Evolutionary conservation across 1,140 invertebrate genomes (phyloP).

Genomic region (Calosoma granatense): DNA sequence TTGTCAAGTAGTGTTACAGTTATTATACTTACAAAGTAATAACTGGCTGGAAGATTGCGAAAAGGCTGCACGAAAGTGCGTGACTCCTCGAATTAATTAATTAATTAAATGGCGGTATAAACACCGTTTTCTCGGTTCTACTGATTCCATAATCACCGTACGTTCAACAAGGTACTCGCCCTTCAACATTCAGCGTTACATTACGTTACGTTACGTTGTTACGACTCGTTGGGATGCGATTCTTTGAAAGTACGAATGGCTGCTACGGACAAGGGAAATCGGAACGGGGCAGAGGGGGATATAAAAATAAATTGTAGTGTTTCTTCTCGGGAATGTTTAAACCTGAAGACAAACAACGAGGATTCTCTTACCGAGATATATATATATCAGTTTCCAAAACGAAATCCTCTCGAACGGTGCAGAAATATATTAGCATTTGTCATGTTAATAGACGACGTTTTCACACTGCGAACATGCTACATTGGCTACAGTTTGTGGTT

Average conservation of each 20-base stretch:
- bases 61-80: slow-evolving; percentile 26
- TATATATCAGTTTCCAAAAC: neutral
- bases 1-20: slow-evolving; percentile 32
- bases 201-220: neutral
- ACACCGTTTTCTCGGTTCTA: slow-evolving; percentile 18
- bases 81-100: slow-evolving; percentile 25
- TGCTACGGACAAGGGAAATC: neutral
- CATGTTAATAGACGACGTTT: neutral
- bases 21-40: slow-evolving; percentile 34
- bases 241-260: neutral
- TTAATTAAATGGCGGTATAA: slow-evolving; percentile 35
- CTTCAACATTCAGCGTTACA: neutral
- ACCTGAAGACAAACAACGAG: neutral
- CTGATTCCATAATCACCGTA: neutral
- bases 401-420: neutral
- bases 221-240: neutral
- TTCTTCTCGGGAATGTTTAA: neutral
- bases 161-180: neutral
- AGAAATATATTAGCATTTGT: neutral
- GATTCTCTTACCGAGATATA: neutral
- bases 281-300: neutral
- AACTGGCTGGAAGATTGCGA: slow-evolving; percentile 31
- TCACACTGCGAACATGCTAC: too few species aligned
- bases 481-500: too few species aligned
- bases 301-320: neutral